Base-by-base conservation (phyloP, 2,797 vertebrate genomes). In the Chanos chanos region DNA sequence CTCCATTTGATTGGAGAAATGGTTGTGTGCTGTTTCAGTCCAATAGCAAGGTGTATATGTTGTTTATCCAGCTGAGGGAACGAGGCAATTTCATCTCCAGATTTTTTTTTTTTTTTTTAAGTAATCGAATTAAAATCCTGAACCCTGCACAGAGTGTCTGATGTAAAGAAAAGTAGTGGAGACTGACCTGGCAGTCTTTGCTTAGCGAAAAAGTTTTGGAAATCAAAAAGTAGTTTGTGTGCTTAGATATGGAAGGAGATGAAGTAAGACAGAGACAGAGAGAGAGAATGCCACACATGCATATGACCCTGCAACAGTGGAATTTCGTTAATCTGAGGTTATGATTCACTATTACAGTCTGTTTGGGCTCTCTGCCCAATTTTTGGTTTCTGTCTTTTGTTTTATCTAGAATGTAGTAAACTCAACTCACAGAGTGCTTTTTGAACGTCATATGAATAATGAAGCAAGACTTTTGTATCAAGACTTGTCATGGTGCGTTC, bases 261-360 rank as follows among this genome's bases (percentile, higher is more conserved):
- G 43, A 19, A 18, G 34, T 58, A 69, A 41, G 31, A 34, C 19
- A 28, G 21, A 27, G 37, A 56, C 27, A 12, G 34, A 31, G 5
- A 19, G 18, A 41, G 21, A 24, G 4, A 21, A 58, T 80, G 76
- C 44, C 67, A 41, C 22, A 24, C 61, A 87, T 86, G 85, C 48
- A 25, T 84, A 71, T 56, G 49, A 81, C 85, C 87, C 81, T 81
- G 87, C 74, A 84, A 59, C 2, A 68, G 65, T 52, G 79, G 75
- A 79, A 80, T 82, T 75, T 73, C 72, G 72, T 78, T 83, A 77
- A 83, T 84, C 82, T 86, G 76, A 87, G 85, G 77, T 86, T 83
- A 83, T 76, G 63, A 21, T 60, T 68, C 58, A 63, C 69, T 59
- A 78, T 79, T 57, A 72, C 66, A 49, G 59, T 61, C 54, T 73